Evolutionary conservation across 2,888 invertebrate genomes (phyloP).

Genomic region (Thymelicus lineola): DNA sequence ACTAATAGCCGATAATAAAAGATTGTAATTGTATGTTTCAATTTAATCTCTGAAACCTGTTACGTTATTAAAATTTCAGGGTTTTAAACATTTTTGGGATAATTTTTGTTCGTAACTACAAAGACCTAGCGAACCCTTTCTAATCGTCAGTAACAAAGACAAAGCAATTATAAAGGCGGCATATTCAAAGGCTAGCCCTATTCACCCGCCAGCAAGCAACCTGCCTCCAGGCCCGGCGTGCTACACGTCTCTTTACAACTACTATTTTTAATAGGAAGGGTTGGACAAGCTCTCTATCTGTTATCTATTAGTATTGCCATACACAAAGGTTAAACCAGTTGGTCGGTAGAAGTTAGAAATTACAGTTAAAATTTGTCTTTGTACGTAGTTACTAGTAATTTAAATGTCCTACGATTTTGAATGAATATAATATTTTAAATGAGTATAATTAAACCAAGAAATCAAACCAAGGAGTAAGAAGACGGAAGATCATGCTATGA

Average conservation of each 20-base stretch:
- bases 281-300: not conserved
- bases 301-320: no score
- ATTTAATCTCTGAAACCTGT: not conserved
- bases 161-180: constrained; percentile 41
- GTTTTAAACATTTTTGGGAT: not conserved
- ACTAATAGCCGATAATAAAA: not conserved
- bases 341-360: no score
- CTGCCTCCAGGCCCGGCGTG: constrained; percentile 1
- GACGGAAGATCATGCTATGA: no score
- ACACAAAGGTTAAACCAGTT: no score
- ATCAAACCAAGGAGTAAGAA: no score
- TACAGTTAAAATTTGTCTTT: no score
- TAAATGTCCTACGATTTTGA: no score
- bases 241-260: not conserved
- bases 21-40: no score
- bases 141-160: constrained; percentile 39
- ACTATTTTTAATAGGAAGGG: not conserved
- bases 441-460: no score
- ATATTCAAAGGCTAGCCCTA: not conserved
- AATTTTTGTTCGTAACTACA: not conserved
- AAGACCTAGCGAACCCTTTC: constrained; percentile 19
- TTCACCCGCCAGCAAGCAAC: not conserved
- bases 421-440: no score
- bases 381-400: no score
- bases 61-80: not conserved